Conservation (phyloP, 1,140 invertebrate species). For the Drosophila kurseongensis region DNA sequence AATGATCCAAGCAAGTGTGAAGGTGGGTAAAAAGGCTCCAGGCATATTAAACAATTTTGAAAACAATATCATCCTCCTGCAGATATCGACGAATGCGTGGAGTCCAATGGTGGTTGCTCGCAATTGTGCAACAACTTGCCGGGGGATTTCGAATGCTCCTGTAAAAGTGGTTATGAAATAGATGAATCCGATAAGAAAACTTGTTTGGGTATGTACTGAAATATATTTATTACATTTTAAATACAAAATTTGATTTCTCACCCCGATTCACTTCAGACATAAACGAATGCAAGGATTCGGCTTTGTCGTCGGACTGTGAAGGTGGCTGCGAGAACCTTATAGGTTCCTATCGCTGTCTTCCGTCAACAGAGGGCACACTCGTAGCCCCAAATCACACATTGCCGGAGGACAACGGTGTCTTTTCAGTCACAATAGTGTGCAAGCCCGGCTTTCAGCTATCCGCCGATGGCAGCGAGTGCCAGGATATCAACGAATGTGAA, state of each 20-base stretch:
- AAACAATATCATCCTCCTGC: too few species aligned
- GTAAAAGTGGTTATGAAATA: conserved; percentile 86
- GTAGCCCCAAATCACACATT: conserved; percentile 1
- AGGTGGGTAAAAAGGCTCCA: too few species aligned
- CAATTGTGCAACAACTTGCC: conserved; percentile 89
- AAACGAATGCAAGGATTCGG: conserved; percentile 88
- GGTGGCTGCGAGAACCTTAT: conserved; percentile 88
- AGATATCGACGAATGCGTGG: too few species aligned
- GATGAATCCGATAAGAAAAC: conserved; percentile 39
- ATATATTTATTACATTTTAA: not conserved
- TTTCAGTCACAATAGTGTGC: conserved; percentile 76
- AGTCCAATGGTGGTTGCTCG: conserved; percentile 87
- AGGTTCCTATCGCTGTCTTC: conserved; percentile 89
- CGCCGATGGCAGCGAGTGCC: conserved; percentile 84
- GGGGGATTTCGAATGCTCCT: conserved; percentile 90
- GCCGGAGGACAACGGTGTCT: conserved; percentile 3
- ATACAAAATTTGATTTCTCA: not conserved
- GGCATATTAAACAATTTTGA: too few species aligned
- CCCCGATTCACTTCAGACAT: conserved; percentile 85
- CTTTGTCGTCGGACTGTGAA: conserved; percentile 86
- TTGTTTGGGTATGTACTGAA: conserved; percentile 80
- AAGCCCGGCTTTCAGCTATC: conserved; percentile 85
- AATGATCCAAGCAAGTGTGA: too few species aligned
- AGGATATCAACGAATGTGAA: conserved; percentile 89
- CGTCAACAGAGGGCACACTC: conserved; percentile 29